A percentile compares a stretch with the other conserved stretches of the same genome.
phyloP scores from a whole-genome alignment of 2,797 vertebrate species.

The Eulemur albifrons region DNA sequence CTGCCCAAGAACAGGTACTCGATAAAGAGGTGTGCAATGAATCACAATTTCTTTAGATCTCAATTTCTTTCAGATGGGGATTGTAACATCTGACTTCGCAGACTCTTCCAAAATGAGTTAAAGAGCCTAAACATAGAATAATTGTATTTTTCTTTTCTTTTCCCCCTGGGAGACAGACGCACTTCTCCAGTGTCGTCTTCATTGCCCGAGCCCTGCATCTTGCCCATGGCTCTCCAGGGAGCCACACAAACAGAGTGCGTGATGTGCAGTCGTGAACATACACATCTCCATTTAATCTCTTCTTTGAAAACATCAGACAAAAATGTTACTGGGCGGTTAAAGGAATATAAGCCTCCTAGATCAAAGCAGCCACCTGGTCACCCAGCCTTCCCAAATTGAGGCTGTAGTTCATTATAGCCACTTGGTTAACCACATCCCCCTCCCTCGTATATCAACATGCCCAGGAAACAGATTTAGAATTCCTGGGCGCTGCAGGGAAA shows the following conservation, averaged over 20 bases:
- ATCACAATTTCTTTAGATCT: not conserved
- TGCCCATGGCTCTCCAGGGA: not conserved
- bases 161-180: not conserved
- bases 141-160: not conserved
- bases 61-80: not conserved
- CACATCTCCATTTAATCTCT: not conserved
- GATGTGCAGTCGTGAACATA: not conserved
- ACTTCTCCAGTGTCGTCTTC: not conserved
- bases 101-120: not conserved
- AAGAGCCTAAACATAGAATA: not conserved
- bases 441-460: not conserved
- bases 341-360: constrained; percentile 30
- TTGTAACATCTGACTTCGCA: not conserved
- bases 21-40: not conserved
- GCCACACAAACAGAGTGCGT: no score
- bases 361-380: constrained; percentile 68
- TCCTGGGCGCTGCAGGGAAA: constrained; percentile 35
- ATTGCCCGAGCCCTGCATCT: not conserved
- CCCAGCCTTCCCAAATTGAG: not conserved
- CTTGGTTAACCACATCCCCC: not conserved
- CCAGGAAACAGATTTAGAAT: constrained; percentile 59
- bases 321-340: constrained; percentile 44
- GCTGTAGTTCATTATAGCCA: constrained; percentile 1
- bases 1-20: no score
- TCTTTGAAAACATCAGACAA: constrained; percentile 49